These are phyloP conservation scores for Paramisgurnus dabryanus DNA, from an alignment of 2,113 vertebrate species.

Conservation along the genomic window DNA sequence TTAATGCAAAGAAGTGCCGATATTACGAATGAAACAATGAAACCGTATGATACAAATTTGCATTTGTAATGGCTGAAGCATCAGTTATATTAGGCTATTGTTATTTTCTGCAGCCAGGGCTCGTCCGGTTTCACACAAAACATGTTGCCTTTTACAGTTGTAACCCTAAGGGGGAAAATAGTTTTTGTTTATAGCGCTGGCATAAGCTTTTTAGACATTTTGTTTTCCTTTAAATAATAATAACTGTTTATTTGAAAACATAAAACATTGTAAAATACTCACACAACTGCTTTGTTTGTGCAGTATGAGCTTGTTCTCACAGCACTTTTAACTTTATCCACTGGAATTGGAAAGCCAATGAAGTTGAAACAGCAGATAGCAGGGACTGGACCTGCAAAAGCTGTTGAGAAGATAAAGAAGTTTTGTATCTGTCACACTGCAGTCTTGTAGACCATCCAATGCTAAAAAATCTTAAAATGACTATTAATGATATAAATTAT, in stretches of 20 bases:
- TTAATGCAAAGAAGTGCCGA: neutral
- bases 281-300: neutral
- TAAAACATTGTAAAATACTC: neutral
- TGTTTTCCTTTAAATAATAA: neutral
- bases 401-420: neutral
- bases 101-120: neutral
- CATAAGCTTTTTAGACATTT: neutral
- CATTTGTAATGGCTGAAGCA: neutral
- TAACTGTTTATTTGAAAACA: neutral
- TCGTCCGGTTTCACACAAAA: constrained; percentile 16
- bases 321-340: neutral
- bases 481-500: too few species aligned
- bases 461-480: too few species aligned
- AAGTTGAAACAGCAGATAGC: neutral
- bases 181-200: neutral
- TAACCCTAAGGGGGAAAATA: constrained; percentile 7
- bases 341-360: neutral
- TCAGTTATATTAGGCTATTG: too few species aligned
- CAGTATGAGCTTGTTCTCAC: neutral
- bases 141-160: neutral
- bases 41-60: neutral
- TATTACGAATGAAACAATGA: neutral
- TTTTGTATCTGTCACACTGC: neutral
- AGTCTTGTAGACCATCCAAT: too few species aligned
- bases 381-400: neutral